A percentile compares a stretch with the other conserved stretches of the same genome.
phyloP scores from a whole-genome alignment of 2,888 invertebrate species.

The Agrypnus murinus region DNA sequence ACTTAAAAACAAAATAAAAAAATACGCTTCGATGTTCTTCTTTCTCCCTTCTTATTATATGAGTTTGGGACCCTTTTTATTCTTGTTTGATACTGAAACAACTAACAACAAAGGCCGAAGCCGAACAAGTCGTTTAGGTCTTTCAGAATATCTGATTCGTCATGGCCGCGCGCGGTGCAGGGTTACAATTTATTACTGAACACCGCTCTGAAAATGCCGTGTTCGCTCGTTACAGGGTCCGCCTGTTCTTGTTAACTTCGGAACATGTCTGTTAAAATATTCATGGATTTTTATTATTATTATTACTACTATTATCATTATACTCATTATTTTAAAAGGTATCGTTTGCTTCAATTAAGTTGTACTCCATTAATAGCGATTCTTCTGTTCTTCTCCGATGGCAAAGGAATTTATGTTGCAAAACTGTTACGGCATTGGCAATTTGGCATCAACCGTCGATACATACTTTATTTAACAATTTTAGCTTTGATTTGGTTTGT shows the following conservation, averaged over 20 bases:
- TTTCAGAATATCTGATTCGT: conserved; percentile 51
- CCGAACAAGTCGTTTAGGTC: conserved; percentile 38
- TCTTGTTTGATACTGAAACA: too few species aligned
- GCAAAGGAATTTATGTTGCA: too few species aligned
- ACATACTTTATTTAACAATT: too few species aligned
- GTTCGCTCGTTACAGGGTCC: conserved; percentile 58
- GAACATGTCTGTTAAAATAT: conserved; percentile 63
- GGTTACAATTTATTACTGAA: conserved; percentile 58
- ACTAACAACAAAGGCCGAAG: conserved; percentile 18
- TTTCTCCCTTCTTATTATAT: not conserved
- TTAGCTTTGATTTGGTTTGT: too few species aligned
- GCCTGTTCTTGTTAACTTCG: conserved; percentile 62
- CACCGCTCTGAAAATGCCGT: conserved; percentile 43
- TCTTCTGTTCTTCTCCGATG: too few species aligned
- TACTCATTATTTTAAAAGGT: too few species aligned
- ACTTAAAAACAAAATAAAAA: conserved; percentile 1
- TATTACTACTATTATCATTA: not conserved
- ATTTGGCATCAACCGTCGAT: too few species aligned
- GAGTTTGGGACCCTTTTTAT: not conserved
- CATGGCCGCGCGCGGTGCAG: conserved; percentile 57
- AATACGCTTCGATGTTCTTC: too few species aligned
- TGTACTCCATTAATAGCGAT: too few species aligned
- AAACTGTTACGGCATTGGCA: too few species aligned
- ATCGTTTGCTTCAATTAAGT: too few species aligned
- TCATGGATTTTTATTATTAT: conserved; percentile 34